Evolutionary conservation across 2,888 invertebrate genomes (phyloP).

Genomic region (Ophion ventricosus): DNA sequence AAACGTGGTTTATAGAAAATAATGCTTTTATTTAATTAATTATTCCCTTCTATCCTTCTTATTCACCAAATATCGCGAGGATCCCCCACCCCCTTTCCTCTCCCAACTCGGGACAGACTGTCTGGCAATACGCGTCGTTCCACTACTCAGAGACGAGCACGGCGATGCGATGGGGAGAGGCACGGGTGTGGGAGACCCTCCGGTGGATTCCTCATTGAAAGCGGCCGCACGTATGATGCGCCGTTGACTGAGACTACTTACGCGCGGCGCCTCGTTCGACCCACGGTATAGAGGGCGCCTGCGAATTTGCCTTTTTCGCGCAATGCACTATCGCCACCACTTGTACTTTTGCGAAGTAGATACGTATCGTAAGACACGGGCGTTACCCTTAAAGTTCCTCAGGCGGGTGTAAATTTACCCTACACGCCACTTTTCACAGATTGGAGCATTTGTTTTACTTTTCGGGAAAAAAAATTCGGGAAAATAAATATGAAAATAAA

Average conservation of each 20-base stretch:
- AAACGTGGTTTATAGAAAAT: too few relatives aligned
- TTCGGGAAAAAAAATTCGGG: too few relatives aligned
- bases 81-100: background rate
- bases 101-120: slow-evolving; percentile 28
- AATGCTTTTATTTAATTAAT: too few relatives aligned
- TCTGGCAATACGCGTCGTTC: slow-evolving; percentile 59
- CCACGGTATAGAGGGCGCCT: slow-evolving; percentile 34
- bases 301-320: slow-evolving; percentile 54
- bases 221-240: slow-evolving; percentile 76
- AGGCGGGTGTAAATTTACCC: background rate
- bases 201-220: slow-evolving; percentile 75
- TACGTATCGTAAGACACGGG: slow-evolving; percentile 19
- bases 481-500: too few relatives aligned
- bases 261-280: slow-evolving; percentile 50
- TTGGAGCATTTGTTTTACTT: too few relatives aligned
- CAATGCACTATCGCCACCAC: slow-evolving; percentile 74
- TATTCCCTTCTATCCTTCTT: slow-evolving; percentile 27
- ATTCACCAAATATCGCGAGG: slow-evolving; percentile 17
- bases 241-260: slow-evolving; percentile 72
- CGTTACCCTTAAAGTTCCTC: background rate
- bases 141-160: slow-evolving; percentile 41
- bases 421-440: background rate
- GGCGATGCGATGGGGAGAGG: background rate
- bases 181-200: slow-evolving; percentile 3
- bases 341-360: slow-evolving; percentile 68